A percentile compares a stretch with the other conserved stretches of the same genome.
Conservation (phyloP, 2,888 invertebrate genomes). For the Leptinotarsa rubiginosa region DNA sequence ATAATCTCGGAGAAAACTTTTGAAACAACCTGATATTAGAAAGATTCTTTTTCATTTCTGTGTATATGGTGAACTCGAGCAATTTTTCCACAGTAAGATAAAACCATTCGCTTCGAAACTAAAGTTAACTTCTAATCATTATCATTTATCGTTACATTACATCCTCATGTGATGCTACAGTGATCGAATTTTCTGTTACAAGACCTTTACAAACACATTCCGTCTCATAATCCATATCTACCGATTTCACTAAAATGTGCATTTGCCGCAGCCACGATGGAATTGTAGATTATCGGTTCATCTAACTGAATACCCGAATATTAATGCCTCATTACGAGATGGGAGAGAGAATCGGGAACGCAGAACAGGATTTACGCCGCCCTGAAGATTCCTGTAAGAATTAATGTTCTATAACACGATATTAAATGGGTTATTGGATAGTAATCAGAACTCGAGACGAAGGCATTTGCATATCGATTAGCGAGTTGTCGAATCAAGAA, state of each 20-base stretch:
- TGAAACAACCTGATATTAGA: no score
- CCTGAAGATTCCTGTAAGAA: neutral
- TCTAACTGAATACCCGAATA: constrained; percentile 15
- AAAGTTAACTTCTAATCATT: no score
- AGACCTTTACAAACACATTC: no score
- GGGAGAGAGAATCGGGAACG: constrained; percentile 2
- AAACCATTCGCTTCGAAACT: no score
- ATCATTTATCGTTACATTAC: no score
- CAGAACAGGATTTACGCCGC: neutral
- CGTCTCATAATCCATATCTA: constrained; percentile 22
- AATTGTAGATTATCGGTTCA: constrained; percentile 7
- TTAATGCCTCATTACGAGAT: constrained; percentile 22
- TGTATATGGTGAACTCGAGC: no score
- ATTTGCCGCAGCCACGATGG: constrained; percentile 21
- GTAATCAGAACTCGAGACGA: constrained; percentile 7
- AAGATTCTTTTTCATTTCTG: no score
- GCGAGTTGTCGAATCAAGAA: neutral
- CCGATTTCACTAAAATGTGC: constrained; percentile 24
- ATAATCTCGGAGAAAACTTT: no score
- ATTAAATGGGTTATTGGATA: constrained; percentile 15
- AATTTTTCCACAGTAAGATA: no score
- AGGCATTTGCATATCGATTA: neutral
- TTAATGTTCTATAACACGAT: constrained; percentile 6
- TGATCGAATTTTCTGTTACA: no score
- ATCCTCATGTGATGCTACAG: no score